Evolutionary conservation across 2,888 invertebrate species (phyloP), one percentile per base, ranked within the genome.

Genomic region (Orthosia incerta): DNA sequence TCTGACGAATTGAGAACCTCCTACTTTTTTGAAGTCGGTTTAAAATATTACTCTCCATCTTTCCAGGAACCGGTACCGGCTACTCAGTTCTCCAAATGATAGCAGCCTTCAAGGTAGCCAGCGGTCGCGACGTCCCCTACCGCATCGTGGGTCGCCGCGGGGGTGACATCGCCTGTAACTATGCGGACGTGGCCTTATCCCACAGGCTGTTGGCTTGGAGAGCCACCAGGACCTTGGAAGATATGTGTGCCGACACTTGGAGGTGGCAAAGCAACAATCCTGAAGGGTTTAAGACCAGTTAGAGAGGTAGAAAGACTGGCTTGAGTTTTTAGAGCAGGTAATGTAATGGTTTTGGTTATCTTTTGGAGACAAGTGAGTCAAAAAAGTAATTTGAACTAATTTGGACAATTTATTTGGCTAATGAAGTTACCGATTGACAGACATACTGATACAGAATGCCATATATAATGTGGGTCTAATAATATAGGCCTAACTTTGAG

Each of bases 201-300:
- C 97, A 97, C 71, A 95, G 97, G 75, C 97, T 99, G 87, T 95
- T 99, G 2, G 97, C 97, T n/a, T 99, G 99, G 99, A 97, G 97
- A 45, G 98, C 99, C 23, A 97, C 96, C n/a, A 97, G 97, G 89
- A 97, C 97, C 75, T 95, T 99, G 7, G 95, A 97, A 16, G 98
- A 98, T 83, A 99, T 99, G 99, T 99, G 99, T 91, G 93, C 91
- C 15, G 99, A 99, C 90, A 97, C 98, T 0, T 99, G 99, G 99
- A 97, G 97, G 68, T 99, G 99, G 99, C 99, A 99, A 93, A 97
- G 97, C 66, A 95, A 95, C 68, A 98, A 99, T 95, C 99, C 99
- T 2, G 97, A 97, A 77, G 99, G 99, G 0, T 98, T 95, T 62
- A 91, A 89, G 63, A 87, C 68, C 71, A 85, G 82, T 64, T 84